These are phyloP conservation scores for Cephalopterus ornatus DNA, from an alignment of 2,113 vertebrate genomes.

Conservation along the genomic window DNA sequence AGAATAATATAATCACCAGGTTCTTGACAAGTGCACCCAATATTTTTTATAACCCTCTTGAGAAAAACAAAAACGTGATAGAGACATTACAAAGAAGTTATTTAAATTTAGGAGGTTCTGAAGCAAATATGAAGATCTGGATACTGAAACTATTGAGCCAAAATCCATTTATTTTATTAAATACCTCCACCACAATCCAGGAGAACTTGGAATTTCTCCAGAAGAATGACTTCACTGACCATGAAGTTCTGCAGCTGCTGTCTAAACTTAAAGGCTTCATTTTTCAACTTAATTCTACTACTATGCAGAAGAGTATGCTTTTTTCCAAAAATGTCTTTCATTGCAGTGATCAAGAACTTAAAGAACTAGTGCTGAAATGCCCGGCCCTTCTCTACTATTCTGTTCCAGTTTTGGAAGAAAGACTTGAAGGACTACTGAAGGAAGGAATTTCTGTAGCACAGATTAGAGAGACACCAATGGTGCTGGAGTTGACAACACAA, in stretches of 20 bases:
- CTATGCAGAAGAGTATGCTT: conserved; percentile 77
- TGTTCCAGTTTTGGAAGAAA: conserved; percentile 79
- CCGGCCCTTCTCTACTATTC: conserved; percentile 88
- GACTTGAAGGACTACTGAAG: conserved; percentile 75
- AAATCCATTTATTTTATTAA: conserved; percentile 89
- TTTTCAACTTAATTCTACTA: conserved; percentile 80
- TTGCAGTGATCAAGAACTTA: conserved; percentile 81
- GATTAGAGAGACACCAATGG: conserved; percentile 79
- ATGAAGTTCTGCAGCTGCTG: conserved; percentile 84
- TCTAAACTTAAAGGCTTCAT: conserved; percentile 90
- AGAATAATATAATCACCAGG: conserved; percentile 85
- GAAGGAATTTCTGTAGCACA: conserved; percentile 84
- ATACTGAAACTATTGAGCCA: conserved; percentile 91
- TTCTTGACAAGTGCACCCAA: conserved; percentile 85
- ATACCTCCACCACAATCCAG: conserved; percentile 69
- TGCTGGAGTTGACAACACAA: conserved; percentile 88
- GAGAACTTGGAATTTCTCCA: conserved; percentile 84
- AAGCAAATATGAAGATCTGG: conserved; percentile 87
- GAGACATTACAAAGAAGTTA: conserved; percentile 80
- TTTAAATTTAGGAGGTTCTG: conserved; percentile 81
- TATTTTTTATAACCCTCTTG: conserved; percentile 83
- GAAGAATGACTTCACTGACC: conserved; percentile 76
- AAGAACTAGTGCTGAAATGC: conserved; percentile 79
- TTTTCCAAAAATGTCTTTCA: conserved; percentile 80
- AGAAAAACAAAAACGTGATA: conserved; percentile 80